A percentile compares a stretch with the other conserved stretches of the same genome.
These are phyloP conservation scores for Characodon lateralis DNA, from an alignment of 2,797 vertebrate genomes.

Conservation along the genomic window DNA sequence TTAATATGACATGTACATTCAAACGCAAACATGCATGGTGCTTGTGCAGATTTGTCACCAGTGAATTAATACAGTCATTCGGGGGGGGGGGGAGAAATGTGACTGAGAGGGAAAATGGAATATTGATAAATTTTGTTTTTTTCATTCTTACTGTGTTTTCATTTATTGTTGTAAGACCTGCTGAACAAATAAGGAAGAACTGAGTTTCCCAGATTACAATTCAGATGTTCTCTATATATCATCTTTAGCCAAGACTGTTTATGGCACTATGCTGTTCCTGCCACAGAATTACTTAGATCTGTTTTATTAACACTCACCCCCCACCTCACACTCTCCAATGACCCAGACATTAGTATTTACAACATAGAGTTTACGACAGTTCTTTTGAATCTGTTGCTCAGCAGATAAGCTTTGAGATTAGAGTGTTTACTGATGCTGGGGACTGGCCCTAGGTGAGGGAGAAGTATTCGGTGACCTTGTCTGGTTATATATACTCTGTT, in stretches of 20 bases:
- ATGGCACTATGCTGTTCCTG: not conserved
- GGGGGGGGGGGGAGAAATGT: too few relatives aligned
- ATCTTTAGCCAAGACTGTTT: not conserved
- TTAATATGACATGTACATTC: not conserved
- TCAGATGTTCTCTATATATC: not conserved
- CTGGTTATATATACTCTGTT: not conserved
- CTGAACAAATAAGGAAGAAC: not conserved
- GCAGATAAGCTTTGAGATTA: not conserved
- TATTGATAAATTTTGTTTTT: not conserved
- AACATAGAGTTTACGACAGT: not conserved
- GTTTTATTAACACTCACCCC: not conserved
- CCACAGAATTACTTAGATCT: not conserved
- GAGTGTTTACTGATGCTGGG: too few relatives aligned
- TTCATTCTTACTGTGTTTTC: not conserved
- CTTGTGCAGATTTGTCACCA: not conserved
- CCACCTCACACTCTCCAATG: not conserved
- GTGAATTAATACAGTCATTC: too few relatives aligned
- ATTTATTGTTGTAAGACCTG: not conserved
- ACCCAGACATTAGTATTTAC: not conserved
- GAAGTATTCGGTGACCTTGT: not conserved
- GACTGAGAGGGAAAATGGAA: too few relatives aligned
- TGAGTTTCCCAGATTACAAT: not conserved
- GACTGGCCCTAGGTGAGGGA: not conserved
- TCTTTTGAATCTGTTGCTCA: not conserved
- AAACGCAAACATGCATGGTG: conserved; percentile 3